Evolutionary conservation across 2,888 invertebrate species (phyloP), one percentile per base, ranked within the genome.

Genomic region (Campaea margaritaria): DNA sequence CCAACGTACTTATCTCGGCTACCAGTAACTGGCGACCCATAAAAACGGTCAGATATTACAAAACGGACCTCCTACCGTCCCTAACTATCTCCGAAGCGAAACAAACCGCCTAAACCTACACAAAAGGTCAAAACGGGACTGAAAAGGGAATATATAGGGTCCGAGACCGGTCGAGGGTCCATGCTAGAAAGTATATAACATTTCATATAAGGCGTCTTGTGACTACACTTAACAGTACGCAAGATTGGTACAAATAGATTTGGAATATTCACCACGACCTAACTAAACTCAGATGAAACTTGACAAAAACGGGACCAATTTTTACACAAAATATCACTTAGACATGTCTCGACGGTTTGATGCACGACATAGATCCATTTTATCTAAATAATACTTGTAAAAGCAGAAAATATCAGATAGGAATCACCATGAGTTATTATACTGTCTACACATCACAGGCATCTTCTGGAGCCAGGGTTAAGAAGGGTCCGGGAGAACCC

Each of bases 101-200:
- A 86, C 86, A 85, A 86, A 83, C 81, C 79, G 71, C 76, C 83
- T 81, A 81, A 83, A 81, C 81, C 83, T 83, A 78, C 78, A 83
- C 64, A 69, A 69, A 87, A 88, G 89, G 87, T 87, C 87, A 85
- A 82, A 85, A 81, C 82, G 79, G 73, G 74, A 69, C 85, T 82
- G 82, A 85, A 87, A 87, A 85, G 55, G 60, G 60, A 61, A 53
- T 57, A 57, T 50, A 50, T 54, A 59, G 54, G 59, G 59, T 54
- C 59, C 59, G 59, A 54, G 47, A 41, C 45, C 38, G 51, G 51
- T 47, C 42, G 56, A 49, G 54, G 59, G 76, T 81, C 87, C 86
- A 87, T 83, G 89, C 89, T 89, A 89, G 91, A 91, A 91, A 89
- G 90, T 90, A 91, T 89, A 91, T 90, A 91, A 85, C 85, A 83